Evolutionary conservation across 2,888 invertebrate species (phyloP).

Genomic region (Pantelozetes paolii): DNA sequence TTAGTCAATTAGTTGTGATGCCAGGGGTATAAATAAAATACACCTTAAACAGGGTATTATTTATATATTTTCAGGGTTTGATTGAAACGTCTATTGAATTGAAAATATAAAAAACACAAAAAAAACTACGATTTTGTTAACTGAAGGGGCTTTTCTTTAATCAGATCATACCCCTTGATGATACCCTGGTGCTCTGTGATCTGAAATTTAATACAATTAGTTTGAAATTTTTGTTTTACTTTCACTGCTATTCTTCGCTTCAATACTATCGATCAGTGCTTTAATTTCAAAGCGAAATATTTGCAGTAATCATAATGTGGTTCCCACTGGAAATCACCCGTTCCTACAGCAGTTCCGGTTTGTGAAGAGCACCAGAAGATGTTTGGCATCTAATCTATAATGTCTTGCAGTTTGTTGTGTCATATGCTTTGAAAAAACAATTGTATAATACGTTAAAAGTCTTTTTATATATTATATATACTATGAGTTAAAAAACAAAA

Average conservation of each 20-base stretch:
- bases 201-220: background rate
- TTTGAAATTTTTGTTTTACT: background rate
- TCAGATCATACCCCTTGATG: too few species aligned
- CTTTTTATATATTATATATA: too few species aligned
- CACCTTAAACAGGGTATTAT: too few species aligned
- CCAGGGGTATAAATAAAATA: too few species aligned
- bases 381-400: background rate
- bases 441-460: background rate
- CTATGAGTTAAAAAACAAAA: background rate
- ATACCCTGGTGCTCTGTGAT: too few species aligned
- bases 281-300: background rate
- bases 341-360: background rate
- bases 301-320: constrained; percentile 18
- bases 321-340: background rate
- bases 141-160: too few species aligned
- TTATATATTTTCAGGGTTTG: too few species aligned
- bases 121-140: too few species aligned
- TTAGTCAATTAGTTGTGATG: background rate
- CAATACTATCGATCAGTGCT: background rate
- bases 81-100: too few species aligned
- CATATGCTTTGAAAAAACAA: background rate
- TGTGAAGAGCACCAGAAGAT: background rate
- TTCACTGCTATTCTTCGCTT: background rate
- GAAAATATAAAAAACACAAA: too few species aligned
- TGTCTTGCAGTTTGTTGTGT: background rate